Evolutionary conservation across 2,113 vertebrate species (phyloP).

Genomic region (Casuarius casuarius): DNA sequence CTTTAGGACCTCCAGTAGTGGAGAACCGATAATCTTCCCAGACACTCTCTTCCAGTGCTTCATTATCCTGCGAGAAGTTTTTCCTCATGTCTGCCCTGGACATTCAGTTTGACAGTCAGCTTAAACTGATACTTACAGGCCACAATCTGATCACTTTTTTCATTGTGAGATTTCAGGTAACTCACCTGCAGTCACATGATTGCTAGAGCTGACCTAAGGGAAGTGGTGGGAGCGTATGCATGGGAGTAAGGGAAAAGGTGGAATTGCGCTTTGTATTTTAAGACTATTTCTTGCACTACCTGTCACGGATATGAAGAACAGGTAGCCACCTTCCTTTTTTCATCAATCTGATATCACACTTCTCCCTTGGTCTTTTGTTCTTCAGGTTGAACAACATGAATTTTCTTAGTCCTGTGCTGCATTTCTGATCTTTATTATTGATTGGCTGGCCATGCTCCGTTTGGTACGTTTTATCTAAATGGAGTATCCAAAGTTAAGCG

Average conservation of each 20-base stretch:
- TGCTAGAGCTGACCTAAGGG: neutral
- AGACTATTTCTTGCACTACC: neutral
- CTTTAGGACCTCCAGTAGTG: conserved; percentile 1
- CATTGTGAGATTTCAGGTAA: conserved; percentile 13
- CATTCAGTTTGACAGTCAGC: conserved; percentile 30
- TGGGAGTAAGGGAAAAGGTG: neutral
- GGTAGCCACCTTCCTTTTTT: neutral
- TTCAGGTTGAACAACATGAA: neutral
- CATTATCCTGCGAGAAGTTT: conserved; percentile 29
- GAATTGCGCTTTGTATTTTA: neutral
- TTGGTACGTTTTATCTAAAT: neutral
- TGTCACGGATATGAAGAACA: neutral
- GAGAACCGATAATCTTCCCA: neutral
- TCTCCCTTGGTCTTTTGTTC: neutral
- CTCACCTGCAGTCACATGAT: neutral
- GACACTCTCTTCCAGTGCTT: neutral
- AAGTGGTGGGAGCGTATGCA: fast-evolving
- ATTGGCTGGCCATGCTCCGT: fast-evolving
- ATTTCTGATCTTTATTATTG: neutral
- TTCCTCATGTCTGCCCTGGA: neutral
- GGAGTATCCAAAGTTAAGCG: neutral
- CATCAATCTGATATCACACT: neutral
- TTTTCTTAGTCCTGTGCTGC: neutral
- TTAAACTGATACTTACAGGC: conserved; percentile 27
- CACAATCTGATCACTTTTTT: neutral